phyloP scores from a whole-genome alignment of 2,797 vertebrate genomes.

The Emydoidea blandingii region DNA sequence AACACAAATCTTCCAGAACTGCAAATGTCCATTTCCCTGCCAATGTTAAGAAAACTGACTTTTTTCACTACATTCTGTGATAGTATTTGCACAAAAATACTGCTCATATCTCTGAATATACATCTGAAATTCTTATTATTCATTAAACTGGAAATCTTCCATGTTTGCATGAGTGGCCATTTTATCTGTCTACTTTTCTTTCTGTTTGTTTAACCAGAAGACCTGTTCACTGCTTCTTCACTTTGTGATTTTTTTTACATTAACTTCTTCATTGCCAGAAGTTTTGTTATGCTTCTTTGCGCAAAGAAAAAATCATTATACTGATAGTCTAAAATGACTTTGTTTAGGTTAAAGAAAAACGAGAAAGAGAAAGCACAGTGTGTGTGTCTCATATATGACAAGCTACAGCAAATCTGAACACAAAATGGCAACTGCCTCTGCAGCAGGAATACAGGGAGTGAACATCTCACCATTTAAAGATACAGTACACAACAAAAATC shows the following conservation, averaged over 20 bases:
- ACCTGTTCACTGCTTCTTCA: not conserved
- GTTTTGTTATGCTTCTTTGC: not conserved
- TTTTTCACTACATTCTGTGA: slow-evolving; percentile 48
- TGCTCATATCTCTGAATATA: slow-evolving; percentile 46
- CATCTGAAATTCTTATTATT: slow-evolving; percentile 53
- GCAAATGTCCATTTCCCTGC: slow-evolving; percentile 39
- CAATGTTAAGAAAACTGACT: slow-evolving; percentile 33
- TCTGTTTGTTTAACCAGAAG: not conserved
- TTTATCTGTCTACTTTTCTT: slow-evolving; percentile 6
- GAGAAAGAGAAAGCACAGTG: not conserved
- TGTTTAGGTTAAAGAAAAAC: not conserved
- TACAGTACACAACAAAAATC: not conserved
- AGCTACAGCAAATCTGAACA: not conserved
- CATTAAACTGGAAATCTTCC: slow-evolving; percentile 49
- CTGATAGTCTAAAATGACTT: not conserved
- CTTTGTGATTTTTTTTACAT: not conserved
- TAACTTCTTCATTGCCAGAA: not conserved
- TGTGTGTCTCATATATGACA: not conserved
- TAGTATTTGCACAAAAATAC: slow-evolving; percentile 50
- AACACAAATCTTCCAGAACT: slow-evolving; percentile 56
- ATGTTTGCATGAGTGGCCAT: slow-evolving; percentile 17
- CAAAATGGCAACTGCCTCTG: not conserved
- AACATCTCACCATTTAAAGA: not conserved
- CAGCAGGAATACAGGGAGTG: not conserved
- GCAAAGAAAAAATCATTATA: not conserved